These are phyloP conservation scores for Fulica atra DNA, from an alignment of 2,113 vertebrate genomes.

Conservation along the genomic window DNA sequence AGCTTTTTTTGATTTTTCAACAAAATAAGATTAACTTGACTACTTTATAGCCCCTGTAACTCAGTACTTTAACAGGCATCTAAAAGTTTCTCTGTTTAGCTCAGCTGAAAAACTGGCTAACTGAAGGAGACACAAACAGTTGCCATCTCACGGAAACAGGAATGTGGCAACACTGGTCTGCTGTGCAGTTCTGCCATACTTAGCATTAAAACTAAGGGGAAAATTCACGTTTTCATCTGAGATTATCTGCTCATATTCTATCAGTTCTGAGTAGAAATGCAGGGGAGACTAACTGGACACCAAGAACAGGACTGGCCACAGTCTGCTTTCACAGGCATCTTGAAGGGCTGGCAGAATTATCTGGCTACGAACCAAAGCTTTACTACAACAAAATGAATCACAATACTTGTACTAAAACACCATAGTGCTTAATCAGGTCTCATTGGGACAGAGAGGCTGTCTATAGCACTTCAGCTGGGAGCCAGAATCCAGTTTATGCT, in stretches of 20 bases:
- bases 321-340: background rate
- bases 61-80: background rate
- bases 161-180: background rate
- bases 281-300: background rate
- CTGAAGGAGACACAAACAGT: background rate
- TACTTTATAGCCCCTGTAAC: background rate
- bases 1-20: background rate
- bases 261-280: background rate
- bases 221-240: background rate
- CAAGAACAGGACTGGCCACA: background rate
- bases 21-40: background rate
- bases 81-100: background rate
- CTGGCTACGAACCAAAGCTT: background rate
- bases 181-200: background rate
- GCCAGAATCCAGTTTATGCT: background rate
- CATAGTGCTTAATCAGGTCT: background rate
- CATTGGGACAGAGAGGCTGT: background rate
- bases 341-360: background rate
- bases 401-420: background rate
- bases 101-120: background rate
- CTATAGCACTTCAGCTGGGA: background rate
- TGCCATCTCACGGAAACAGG: background rate
- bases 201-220: background rate
- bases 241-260: background rate
- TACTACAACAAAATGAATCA: background rate